These are phyloP conservation scores for Mactra quadrangularis DNA, from an alignment of 1,140 invertebrate genomes.

Conservation along the genomic window DNA sequence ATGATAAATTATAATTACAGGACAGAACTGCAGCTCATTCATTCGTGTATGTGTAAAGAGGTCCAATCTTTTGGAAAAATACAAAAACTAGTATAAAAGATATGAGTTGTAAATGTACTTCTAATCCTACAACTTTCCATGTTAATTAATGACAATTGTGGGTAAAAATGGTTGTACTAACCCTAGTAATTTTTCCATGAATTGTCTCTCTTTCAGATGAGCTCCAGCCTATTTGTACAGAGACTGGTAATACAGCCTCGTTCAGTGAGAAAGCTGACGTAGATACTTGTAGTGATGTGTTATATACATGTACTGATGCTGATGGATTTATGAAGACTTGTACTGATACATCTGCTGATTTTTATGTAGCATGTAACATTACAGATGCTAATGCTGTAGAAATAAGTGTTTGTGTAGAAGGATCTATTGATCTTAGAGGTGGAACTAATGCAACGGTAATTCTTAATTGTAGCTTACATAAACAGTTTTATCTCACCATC, in stretches of 20 bases:
- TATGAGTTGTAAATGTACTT: too few relatives aligned
- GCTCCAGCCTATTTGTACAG: not conserved
- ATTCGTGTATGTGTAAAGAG: too few relatives aligned
- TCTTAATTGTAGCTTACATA: too few relatives aligned
- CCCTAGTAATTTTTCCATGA: too few relatives aligned
- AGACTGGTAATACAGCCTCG: not conserved
- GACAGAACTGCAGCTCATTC: too few relatives aligned
- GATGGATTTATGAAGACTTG: constrained; percentile 10
- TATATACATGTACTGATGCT: constrained; percentile 5
- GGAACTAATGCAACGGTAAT: not conserved
- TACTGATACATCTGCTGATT: not conserved
- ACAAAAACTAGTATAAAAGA: too few relatives aligned
- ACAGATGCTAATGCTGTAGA: not conserved
- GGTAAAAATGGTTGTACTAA: too few relatives aligned
- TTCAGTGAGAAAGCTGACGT: constrained; percentile 20
- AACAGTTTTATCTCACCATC: too few relatives aligned
- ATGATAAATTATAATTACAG: too few relatives aligned
- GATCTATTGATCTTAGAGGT: not conserved
- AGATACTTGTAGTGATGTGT: not conserved
- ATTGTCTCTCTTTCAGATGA: not conserved
- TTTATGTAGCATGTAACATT: not conserved
- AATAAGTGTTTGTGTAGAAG: not conserved
- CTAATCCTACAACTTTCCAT: too few relatives aligned
- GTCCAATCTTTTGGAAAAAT: too few relatives aligned
- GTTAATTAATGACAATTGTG: too few relatives aligned